Percentiles rank a stretch among this genome's conserved stretches.
Evolutionary conservation across 2,797 vertebrate species (phyloP).

Genomic region (Hemibagrus guttatus): DNA sequence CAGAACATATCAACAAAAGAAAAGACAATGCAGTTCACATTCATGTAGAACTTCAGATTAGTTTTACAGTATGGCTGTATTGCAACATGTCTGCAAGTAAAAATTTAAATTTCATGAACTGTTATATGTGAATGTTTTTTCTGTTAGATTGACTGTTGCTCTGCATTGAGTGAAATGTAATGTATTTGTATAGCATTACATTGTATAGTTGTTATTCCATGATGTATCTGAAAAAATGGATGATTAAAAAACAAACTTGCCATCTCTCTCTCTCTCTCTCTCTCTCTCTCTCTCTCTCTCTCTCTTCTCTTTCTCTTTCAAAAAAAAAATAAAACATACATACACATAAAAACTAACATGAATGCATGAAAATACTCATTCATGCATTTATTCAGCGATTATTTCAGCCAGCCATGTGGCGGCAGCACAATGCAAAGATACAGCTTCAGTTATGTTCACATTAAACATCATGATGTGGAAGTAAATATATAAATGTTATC

Average conservation of each 20-base stretch:
- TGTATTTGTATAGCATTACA: background rate
- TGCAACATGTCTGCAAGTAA: background rate
- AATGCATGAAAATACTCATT: no score
- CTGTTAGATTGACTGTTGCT: background rate
- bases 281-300: no score
- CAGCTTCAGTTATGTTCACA: no score
- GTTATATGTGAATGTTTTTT: background rate
- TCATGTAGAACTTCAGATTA: background rate
- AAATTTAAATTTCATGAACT: background rate
- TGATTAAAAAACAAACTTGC: background rate
- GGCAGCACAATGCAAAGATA: no score
- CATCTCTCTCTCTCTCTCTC: no score
- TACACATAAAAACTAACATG: no score
- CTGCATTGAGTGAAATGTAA: background rate
- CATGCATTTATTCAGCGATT: background rate
- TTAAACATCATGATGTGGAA: no score
- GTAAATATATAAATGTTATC: no score
- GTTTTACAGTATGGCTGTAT: background rate
- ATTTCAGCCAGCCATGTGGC: background rate
- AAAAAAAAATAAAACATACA: no score
- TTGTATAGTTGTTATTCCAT: background rate
- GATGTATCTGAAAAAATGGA: background rate
- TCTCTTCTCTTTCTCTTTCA: no score
- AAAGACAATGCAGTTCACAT: background rate
- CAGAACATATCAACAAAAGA: background rate